Conservation (phyloP, 2,797 vertebrate species). For the Meda fulgida region DNA sequence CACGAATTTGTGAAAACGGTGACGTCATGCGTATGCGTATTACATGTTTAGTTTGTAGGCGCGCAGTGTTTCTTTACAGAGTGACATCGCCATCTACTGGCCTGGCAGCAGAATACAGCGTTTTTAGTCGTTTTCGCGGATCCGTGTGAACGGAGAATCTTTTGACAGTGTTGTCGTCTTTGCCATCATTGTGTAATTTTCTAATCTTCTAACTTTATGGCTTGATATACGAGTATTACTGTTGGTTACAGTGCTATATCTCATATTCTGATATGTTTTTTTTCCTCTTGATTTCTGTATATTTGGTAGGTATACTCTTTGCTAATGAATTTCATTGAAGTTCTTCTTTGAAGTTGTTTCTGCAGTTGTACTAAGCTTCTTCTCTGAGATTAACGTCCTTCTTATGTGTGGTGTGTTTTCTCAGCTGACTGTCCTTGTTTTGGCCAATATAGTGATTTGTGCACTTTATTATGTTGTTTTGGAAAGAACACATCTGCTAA, state of each 20-base stretch:
- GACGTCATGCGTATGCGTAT: no score
- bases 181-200: not conserved
- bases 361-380: not conserved
- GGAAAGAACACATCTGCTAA: not conserved
- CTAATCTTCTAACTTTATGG: not conserved
- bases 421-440: conserved; percentile 23
- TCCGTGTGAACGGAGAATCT: no score
- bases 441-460: not conserved
- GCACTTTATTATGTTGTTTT: not conserved
- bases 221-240: not conserved
- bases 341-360: not conserved
- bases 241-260: not conserved
- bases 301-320: not conserved
- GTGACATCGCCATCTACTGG: no score
- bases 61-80: no score
- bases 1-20: no score
- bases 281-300: not conserved
- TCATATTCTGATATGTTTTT: not conserved
- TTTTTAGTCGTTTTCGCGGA: no score
- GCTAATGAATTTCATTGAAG: not conserved
- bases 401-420: not conserved
- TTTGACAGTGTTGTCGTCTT: no score
- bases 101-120: no score
- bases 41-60: no score
- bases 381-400: not conserved